A percentile compares a stretch with the other conserved stretches of the same genome.
phyloP scores from a whole-genome alignment of 1,140 invertebrate genomes.

The Lutraria rhynchaena region DNA sequence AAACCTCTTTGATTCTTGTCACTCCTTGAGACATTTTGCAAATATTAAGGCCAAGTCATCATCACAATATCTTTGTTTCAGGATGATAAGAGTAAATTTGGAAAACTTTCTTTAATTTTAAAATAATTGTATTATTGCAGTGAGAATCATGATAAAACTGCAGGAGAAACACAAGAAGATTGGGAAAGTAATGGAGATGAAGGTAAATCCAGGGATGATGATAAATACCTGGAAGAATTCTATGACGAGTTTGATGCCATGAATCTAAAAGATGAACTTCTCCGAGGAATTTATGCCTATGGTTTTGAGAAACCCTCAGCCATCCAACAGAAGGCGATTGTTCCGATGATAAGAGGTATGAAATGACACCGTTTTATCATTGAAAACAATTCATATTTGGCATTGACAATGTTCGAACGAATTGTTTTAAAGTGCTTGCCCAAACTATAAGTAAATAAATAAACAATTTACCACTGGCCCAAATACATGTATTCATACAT shows the following conservation, averaged over 20 bases:
- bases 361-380: not conserved
- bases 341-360: conserved; percentile 92
- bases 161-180: not conserved
- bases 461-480: too few species aligned
- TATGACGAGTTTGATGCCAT: conserved; percentile 99
- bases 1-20: too few species aligned
- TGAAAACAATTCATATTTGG: too few species aligned
- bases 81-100: not conserved
- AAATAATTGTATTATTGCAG: not conserved
- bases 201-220: not conserved
- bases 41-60: not conserved
- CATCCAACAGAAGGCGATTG: conserved; percentile 99
- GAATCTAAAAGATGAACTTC: conserved; percentile 94
- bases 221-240: conserved; percentile 85
- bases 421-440: too few species aligned
- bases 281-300: conserved; percentile 99
- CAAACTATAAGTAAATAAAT: too few species aligned
- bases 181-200: not conserved
- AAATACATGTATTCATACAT: too few species aligned
- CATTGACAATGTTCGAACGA: too few species aligned
- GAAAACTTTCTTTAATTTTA: not conserved
- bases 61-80: not conserved
- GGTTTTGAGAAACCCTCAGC: conserved; percentile 99
- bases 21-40: too few species aligned
- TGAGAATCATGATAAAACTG: not conserved